Conservation (phyloP, 2,113 vertebrate genomes). For the Athene noctua region DNA sequence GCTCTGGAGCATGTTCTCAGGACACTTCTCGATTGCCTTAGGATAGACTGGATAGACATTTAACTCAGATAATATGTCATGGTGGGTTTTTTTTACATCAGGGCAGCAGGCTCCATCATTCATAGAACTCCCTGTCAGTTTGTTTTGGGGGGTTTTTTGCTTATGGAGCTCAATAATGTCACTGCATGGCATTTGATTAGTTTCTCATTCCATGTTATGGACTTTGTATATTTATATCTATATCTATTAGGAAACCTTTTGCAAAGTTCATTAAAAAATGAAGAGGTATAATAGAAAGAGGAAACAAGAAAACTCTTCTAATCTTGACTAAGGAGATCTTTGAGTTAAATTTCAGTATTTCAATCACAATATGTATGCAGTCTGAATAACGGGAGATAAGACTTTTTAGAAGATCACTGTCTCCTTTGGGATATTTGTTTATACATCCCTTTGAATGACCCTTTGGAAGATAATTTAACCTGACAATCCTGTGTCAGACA, state of each 20-base stretch:
- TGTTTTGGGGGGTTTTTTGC: neutral
- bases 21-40: neutral
- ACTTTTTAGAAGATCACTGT: neutral
- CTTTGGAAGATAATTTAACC: constrained; percentile 8
- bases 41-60: neutral
- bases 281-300: neutral
- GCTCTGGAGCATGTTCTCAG: neutral
- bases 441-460: neutral
- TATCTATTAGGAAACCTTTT: neutral
- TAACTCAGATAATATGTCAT: neutral
- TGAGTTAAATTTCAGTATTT: neutral
- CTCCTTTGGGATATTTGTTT: neutral
- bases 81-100: neutral
- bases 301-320: neutral
- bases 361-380: neutral
- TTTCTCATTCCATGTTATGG: neutral
- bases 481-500: neutral
- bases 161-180: neutral
- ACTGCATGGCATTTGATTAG: neutral
- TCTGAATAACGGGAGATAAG: neutral
- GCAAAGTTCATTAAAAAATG: neutral
- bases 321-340: neutral
- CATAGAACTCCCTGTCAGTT: neutral
- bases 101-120: neutral
- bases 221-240: neutral